phyloP scores from a whole-genome alignment of 2,797 vertebrate species.

The Carduelis carduelis region DNA sequence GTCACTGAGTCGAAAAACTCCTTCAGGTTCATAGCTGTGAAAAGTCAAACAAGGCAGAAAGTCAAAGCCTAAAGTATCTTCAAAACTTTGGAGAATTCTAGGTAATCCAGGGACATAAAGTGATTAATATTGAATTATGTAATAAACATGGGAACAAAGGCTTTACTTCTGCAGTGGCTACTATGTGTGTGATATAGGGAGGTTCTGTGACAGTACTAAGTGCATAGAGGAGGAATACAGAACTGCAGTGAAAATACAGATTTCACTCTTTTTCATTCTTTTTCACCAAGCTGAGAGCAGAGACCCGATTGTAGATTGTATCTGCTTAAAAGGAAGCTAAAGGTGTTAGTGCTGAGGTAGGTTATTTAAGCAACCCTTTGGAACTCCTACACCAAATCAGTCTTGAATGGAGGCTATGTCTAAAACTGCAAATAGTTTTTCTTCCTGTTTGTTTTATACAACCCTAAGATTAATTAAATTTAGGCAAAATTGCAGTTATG shows the following conservation, averaged over 20 bases:
- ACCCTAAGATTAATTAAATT: neutral
- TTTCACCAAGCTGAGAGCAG: neutral
- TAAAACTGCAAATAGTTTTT: neutral
- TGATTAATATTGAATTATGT: neutral
- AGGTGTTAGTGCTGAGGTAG: neutral
- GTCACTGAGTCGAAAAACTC: neutral
- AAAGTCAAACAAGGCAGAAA: neutral
- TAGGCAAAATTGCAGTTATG: neutral
- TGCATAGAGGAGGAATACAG: neutral
- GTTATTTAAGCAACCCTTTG: neutral
- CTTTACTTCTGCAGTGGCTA: neutral
- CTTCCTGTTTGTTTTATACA: neutral
- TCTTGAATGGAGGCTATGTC: rapidly evolving
- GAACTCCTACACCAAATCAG: neutral
- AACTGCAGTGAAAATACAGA: neutral
- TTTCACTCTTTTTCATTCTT: neutral
- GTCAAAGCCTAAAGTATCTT: neutral
- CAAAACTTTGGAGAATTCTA: neutral
- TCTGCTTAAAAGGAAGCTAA: neutral
- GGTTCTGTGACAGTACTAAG: neutral
- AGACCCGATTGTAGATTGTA: neutral
- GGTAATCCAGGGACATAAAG: neutral
- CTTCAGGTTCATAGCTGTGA: neutral
- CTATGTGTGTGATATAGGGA: neutral
- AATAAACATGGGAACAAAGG: neutral